Base-by-base conservation (phyloP, 2,797 vertebrate species). In the Danionella dracula region DNA sequence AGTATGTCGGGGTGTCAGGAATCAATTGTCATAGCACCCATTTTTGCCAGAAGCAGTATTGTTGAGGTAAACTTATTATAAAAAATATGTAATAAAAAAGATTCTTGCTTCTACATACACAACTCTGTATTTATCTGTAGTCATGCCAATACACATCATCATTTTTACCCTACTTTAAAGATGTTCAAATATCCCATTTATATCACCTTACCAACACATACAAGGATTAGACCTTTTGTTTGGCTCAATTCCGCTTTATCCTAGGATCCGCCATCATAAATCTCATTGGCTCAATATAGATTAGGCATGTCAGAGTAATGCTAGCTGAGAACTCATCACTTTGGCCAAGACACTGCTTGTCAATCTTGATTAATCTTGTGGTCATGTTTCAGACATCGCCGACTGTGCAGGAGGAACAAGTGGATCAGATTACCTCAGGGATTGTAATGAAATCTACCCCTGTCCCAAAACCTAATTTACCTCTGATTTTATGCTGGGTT, bases 221-320 rank as follows among this genome's bases (percentile, higher is more conserved):
- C 4, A 7, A 63, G 17, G 54, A 40, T 13, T 65, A 62, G 61
- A 48, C 65, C 53, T 76, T 32, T 65, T 62, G 46, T 21, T 12
- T 42, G 20, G 58, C 51, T 54, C 32, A 13, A 70, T 66, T 15
- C 62, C 49, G 63, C 34, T 45, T 68, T 46, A 29, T 73, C 54
- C 49, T 31, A 57, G 62, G 53, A 48, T 58, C 58, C 50, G 27
- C 45, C 11, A 23, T 40, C 66, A 68, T 72, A 73, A 72, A 79
- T 75, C 70, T 75, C 49, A 27, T 42, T 38, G 66, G 66, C 62
- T 72, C 70, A 41, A 54, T 65, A 68, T 66, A 66, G 71, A 73
- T 76, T 62, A 65, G 49, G 16, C 13, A 44, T 44, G 62, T 58
- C 53, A 40, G 34, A 27, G 20, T 49, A 31, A 35, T 44, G 40